phyloP scores from a whole-genome alignment of 2,113 vertebrate species.

The Circaetus cinerascens region DNA sequence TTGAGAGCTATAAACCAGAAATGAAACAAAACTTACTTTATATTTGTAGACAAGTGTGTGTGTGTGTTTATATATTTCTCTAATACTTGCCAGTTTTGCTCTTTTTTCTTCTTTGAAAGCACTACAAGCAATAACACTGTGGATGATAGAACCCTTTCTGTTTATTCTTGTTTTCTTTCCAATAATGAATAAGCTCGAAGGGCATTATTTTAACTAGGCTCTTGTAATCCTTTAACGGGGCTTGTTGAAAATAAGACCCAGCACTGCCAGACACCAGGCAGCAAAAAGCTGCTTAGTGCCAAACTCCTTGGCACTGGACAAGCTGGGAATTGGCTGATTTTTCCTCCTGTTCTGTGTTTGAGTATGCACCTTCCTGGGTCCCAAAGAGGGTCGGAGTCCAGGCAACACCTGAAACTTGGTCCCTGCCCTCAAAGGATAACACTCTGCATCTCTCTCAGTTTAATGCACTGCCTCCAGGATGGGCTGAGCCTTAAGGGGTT shows the following conservation, averaged over 20 bases:
- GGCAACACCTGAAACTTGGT: not conserved
- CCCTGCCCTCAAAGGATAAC: not conserved
- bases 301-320: not conserved
- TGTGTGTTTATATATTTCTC: conserved; percentile 17
- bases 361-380: not conserved
- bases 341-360: not conserved
- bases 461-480: not conserved
- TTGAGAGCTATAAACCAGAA: conserved; percentile 9
- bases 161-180: conserved; percentile 19
- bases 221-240: conserved; percentile 41
- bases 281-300: conserved; percentile 45
- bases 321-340: not conserved
- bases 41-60: conserved; percentile 2
- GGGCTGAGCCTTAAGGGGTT: not conserved
- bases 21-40: conserved; percentile 45
- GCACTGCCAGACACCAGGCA: not conserved
- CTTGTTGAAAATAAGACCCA: conserved; percentile 38
- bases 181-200: conserved; percentile 18
- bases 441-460: accelerated
- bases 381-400: not conserved
- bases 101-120: conserved; percentile 18
- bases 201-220: conserved; percentile 56
- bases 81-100: not conserved
- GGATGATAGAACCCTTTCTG: conserved; percentile 34
- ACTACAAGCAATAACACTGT: not conserved